phyloP scores from a whole-genome alignment of 30 jellyfish, hydroid and myxozoan species.

The Rhopilema esculentum region DNA sequence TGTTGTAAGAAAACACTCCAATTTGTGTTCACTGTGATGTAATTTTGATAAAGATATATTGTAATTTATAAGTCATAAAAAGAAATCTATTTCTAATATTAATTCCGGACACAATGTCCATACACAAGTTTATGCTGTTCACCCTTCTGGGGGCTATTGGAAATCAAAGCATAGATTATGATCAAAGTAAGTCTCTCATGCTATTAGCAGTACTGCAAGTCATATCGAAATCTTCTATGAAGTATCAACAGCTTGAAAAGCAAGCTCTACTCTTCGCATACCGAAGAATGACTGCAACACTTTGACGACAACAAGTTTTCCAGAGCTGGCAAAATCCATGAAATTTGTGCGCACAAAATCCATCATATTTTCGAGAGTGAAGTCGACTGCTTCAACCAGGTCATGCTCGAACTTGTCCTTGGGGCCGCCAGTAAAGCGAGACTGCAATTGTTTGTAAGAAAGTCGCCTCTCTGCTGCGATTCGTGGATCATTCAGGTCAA shows the following conservation, averaged over 20 bases:
- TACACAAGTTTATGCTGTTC: no score
- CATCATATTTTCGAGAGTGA: conserved; percentile 81
- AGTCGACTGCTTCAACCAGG: conserved; percentile 78
- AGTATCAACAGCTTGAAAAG: conserved; percentile 61
- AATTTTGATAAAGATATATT: no score
- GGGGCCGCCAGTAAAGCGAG: conserved; percentile 80
- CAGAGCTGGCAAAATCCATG: conserved; percentile 89
- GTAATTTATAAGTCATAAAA: no score
- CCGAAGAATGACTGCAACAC: conserved; percentile 86
- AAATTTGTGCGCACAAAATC: conserved; percentile 68
- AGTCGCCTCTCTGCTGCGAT: conserved; percentile 85
- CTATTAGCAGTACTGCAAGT: not conserved
- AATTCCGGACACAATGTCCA: no score
- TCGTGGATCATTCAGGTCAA: conserved; percentile 69
- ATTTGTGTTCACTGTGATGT: no score
- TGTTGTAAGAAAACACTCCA: no score
- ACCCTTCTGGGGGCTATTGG: no score
- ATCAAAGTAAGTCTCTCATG: not conserved
- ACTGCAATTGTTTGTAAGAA: conserved; percentile 66
- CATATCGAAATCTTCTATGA: not conserved
- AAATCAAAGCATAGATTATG: not conserved
- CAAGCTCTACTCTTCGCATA: conserved; percentile 68
- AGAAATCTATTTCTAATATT: no score
- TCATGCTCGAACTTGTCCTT: conserved; percentile 88
- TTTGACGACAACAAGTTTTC: conserved; percentile 86